Conservation (phyloP, 2,113 vertebrate genomes). For the Ailuropoda melanoleuca region DNA sequence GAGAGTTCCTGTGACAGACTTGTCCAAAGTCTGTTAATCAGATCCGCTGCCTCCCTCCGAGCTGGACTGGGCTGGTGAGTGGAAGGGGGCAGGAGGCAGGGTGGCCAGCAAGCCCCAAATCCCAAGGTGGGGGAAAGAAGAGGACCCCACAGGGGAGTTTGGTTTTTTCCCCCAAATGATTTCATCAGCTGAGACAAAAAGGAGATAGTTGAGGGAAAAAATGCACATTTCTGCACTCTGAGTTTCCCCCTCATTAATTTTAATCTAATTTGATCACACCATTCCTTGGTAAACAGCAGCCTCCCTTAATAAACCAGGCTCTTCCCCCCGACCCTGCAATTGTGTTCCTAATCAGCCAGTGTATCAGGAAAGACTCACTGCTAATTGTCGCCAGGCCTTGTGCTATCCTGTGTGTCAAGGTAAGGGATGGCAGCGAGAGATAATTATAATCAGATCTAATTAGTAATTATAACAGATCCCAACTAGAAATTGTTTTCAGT, state of each 20-base stretch:
- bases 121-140: not conserved
- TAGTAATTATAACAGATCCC: constrained; percentile 83
- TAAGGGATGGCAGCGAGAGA: constrained; percentile 79
- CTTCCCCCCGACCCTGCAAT: constrained; percentile 48
- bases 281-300: constrained; percentile 79
- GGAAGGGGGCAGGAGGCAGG: not conserved
- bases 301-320: constrained; percentile 70
- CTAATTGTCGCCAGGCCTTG: constrained; percentile 79
- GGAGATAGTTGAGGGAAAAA: not conserved
- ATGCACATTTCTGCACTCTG: constrained; percentile 15
- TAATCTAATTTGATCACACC: constrained; percentile 82
- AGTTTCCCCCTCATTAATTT: constrained; percentile 79
- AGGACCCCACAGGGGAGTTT: not conserved
- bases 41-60: not conserved
- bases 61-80: not conserved
- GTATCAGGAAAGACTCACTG: constrained; percentile 72
- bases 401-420: constrained; percentile 79
- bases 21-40: not conserved
- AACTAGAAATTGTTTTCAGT: constrained; percentile 79
- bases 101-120: not conserved
- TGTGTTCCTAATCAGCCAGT: constrained; percentile 74
- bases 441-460: constrained; percentile 84
- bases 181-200: constrained; percentile 40
- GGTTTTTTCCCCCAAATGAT: not conserved
- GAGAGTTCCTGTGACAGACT: not conserved